These are phyloP conservation scores for Hippoglossus stenolepis DNA, from an alignment of 2,113 vertebrate genomes.

Conservation along the genomic window DNA sequence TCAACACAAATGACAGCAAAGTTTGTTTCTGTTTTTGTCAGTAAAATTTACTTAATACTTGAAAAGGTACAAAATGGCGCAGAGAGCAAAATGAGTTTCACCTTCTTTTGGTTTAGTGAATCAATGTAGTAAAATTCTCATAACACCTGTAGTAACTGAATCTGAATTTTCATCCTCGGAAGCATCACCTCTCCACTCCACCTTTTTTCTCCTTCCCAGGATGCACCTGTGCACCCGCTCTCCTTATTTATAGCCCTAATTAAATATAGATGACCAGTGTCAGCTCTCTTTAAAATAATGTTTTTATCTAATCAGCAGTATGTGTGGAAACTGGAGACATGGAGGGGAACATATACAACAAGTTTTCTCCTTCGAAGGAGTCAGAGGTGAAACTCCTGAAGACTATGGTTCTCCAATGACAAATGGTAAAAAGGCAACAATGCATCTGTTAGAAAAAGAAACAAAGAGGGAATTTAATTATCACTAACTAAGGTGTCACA, in stretches of 20 bases:
- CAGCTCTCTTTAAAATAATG: not conserved
- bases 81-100: no score
- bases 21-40: no score
- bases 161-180: constrained; percentile 36
- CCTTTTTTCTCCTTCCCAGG: constrained; percentile 21
- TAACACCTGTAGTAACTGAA: not conserved
- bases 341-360: not conserved
- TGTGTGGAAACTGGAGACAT: not conserved
- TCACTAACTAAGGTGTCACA: no score
- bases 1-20: no score
- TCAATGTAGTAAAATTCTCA: not conserved
- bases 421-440: no score
- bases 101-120: no score
- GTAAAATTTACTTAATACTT: no score
- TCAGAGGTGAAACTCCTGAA: not conserved
- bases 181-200: constrained; percentile 18
- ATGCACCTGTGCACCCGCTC: constrained; percentile 46
- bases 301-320: not conserved
- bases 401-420: not conserved
- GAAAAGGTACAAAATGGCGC: no score
- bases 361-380: not conserved
- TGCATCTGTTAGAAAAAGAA: no score
- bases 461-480: no score
- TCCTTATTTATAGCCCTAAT: constrained; percentile 8
- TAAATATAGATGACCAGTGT: no score